Evolutionary conservation across 2,888 invertebrate genomes (phyloP), one percentile per base, ranked within the genome.

Genomic region (Oithona nana): DNA sequence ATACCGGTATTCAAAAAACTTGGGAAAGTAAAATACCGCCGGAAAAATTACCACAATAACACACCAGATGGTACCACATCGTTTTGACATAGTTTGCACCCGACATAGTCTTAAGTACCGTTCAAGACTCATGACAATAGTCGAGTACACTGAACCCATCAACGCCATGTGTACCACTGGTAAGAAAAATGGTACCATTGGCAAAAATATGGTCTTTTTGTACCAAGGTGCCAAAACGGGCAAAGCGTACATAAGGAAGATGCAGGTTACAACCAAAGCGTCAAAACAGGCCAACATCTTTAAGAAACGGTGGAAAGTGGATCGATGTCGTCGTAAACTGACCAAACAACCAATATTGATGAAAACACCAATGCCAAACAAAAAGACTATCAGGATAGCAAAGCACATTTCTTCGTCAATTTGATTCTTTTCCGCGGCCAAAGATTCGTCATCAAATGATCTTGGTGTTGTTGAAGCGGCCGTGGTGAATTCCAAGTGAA

Each of bases 61-160:
- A 20, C 22, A 26, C 13, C 54, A 54, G 16, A 39, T 39, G 39
- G 39, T 39, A 11, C 39, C 39, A 39, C 8, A 6, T 39, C 39
- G 39, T 39, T 39, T 39, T 16, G 39, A 39, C 39, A 39, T 39
- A 6, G 16, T 39, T 54, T 54, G 54, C 1, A 54, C 26, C 2
- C 26, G 20, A 26, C 54, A 54, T 16, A 54, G 54, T 6, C 54
- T 20, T 16, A 54, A 26, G 26, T 54, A 54, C 3, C 54, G 20
- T 26, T 54, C 54, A 3, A 54, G 26, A 54, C 54, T 54, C 54
- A 54, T 54, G 16, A 54, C 54, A 54, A 54, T 26, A 16, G 54
- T 54, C 24, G 54, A 54, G 26, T 54, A 54, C 24, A 54, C 54
- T 16, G 54, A 54, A 2, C 54, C 54, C 54, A 54, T 54, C 24